Evolutionary conservation across 2,888 invertebrate genomes (phyloP), one percentile per base, ranked within the genome.

Genomic region (Eurytoma californica): DNA sequence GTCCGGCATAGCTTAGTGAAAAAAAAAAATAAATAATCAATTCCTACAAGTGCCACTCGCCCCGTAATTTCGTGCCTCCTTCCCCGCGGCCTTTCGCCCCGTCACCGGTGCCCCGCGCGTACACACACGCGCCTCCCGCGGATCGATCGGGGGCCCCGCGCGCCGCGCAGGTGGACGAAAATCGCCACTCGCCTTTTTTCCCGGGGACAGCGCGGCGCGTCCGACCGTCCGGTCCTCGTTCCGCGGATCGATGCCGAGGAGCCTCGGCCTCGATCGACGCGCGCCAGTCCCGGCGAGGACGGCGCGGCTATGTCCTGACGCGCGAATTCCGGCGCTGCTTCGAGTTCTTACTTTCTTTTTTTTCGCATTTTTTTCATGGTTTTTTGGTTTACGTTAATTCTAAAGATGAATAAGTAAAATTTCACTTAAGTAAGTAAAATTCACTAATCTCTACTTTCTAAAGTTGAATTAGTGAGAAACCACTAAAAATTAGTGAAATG

Each of bases 251-350:
- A 77, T 77, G 68, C 14, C 68, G 67, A 66, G 65, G 4, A 30
- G 12, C 7, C 24, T 28, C 47, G 39, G 87, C 83, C 82, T 79
- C 81, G 79, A 83, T 80, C 82, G 82, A 84, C 87, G 87, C 87
- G 86, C 86, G 88, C 86, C 86, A 86, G 82, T 86, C 88, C 88
- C 87, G 86, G 86, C 82, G 85, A 85, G 86, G 86, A 86, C 82
- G 84, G 84, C 83, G 79, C 77, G 65, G 53, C 4, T 28, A 13
- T 66, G n/a, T 30, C 28, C 60, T 16, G 4, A 9, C n/a, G 51
- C 5, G n/a, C n/a, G 55, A 65, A 65, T 65, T 73, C 73, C 65
- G 65, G 55, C 5, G 73, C 73, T 73, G 13, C 18, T 57, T 73
- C 73, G 73, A 73, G 65, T 65, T 73, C 65, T 61, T 16, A 30